Percentiles rank a stretch among this genome's conserved stretches.
Conservation (phyloP, 2,797 vertebrate genomes). For the Arctocebus calabarensis region DNA sequence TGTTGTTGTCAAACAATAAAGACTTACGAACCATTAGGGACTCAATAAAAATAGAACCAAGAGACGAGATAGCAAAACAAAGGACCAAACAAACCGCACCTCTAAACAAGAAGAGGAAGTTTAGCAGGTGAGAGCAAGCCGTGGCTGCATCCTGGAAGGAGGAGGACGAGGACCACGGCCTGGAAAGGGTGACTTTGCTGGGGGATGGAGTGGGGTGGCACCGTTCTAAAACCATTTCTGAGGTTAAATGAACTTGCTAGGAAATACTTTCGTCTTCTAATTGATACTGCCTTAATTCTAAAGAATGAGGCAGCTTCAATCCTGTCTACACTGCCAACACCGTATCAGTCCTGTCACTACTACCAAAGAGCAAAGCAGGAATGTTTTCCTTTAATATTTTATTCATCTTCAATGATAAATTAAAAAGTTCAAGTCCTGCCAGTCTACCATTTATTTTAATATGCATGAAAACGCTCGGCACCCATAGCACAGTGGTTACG, state of each 20-base stretch:
- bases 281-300: background rate
- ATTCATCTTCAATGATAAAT: constrained; percentile 5
- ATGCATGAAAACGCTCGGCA: background rate
- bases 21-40: background rate
- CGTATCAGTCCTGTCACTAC: background rate
- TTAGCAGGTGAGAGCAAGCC: background rate
- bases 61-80: background rate
- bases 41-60: background rate
- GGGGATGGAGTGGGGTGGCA: background rate
- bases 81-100: background rate
- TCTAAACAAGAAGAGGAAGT: background rate
- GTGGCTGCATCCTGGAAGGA: background rate
- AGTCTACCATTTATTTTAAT: background rate
- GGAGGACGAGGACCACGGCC: background rate
- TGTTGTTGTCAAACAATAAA: background rate
- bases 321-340: background rate
- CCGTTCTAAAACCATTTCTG: background rate
- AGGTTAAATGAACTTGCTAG: background rate
- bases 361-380: background rate
- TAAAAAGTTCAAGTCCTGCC: background rate
- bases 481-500: too few species aligned
- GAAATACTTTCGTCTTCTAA: background rate
- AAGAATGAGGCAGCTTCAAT: background rate
- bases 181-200: background rate
- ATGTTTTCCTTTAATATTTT: constrained; percentile 33